Evolutionary conservation across 2,797 vertebrate genomes (phyloP).

Genomic region (Otus scops): DNA sequence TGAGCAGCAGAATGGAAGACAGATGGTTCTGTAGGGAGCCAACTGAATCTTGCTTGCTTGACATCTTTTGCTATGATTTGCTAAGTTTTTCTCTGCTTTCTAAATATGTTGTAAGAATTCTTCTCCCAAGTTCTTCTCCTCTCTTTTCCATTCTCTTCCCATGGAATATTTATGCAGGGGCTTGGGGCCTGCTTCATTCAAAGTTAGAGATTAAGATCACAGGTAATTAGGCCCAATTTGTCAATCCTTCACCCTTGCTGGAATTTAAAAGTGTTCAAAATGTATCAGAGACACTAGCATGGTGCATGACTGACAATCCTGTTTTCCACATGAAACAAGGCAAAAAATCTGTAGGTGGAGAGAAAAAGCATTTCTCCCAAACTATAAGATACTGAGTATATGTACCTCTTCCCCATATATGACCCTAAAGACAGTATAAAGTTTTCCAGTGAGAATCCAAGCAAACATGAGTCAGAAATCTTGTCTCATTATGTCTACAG

Average conservation of each 20-base stretch:
- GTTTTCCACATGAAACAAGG: neutral
- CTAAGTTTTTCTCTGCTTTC: neutral
- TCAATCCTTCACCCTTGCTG: neutral
- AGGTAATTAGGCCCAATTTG: neutral
- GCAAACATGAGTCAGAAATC: neutral
- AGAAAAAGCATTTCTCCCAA: neutral
- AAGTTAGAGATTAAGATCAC: neutral
- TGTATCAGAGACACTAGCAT: neutral
- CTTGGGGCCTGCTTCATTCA: neutral
- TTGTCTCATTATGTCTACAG: neutral
- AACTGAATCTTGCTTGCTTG: neutral
- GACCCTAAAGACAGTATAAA: neutral
- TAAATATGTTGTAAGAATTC: neutral
- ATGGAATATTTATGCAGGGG: neutral
- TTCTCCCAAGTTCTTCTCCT: neutral
- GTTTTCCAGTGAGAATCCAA: neutral
- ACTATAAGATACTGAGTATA: neutral
- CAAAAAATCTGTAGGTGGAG: neutral
- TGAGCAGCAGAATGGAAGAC: neutral
- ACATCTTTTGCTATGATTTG: neutral
- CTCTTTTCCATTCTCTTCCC: neutral
- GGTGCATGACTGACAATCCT: neutral
- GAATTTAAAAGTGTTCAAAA: neutral
- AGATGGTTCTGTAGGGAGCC: neutral
- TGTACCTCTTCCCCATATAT: neutral